Base-by-base conservation (phyloP, 2,113 vertebrate species). In the Oreochromis aureus region DNA sequence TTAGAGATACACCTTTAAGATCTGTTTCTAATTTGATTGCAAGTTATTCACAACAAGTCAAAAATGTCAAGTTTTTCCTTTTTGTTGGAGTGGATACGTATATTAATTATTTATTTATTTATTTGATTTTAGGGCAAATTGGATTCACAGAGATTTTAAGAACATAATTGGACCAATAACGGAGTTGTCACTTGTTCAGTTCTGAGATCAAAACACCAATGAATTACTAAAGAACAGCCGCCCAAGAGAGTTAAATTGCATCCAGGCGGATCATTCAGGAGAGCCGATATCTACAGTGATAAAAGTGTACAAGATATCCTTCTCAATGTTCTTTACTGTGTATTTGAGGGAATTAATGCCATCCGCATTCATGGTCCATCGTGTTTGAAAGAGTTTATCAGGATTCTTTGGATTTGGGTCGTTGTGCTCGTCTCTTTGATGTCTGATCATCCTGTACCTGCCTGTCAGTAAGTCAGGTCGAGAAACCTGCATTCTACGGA, bases 381-480 rank as follows among this genome's bases (percentile, higher is more conserved):
- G 87, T 2, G 98, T 98, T 44, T 95, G 94, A 22, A 91, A 59
- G 85, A 99, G 19, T 92, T 94, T 94, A 5, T 0, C 34, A 12
- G 83, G 34, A 84, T 94, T 98, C 54, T 96, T 89, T 0, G 98
- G 98, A 89, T 98, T 99, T 10, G 96, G 94, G 5, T 99, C 97
- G 1, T 99, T 99, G 92, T 98, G 97, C 79, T 84, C 48, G 89
- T 99, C 98, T 93, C 98, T 96, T 2, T 95, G 76, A 81, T 99
- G 98, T 48, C 95, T 97, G 80, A 99, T 97, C 98, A 99, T 99
- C 56, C 94, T 96, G 93, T 98, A 99, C 78, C 93, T 98, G 32
- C 98, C 98, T 4, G 94, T 92, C 7, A 91, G 0, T 1, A 92
- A 92, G 87, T 96, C 96, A 0, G 98, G 98, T 36, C 98, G 97